Evolutionary conservation across 1,140 invertebrate species (phyloP), one percentile per base, ranked within the genome.

Genomic region (Diachasmimorpha longicaudata): DNA sequence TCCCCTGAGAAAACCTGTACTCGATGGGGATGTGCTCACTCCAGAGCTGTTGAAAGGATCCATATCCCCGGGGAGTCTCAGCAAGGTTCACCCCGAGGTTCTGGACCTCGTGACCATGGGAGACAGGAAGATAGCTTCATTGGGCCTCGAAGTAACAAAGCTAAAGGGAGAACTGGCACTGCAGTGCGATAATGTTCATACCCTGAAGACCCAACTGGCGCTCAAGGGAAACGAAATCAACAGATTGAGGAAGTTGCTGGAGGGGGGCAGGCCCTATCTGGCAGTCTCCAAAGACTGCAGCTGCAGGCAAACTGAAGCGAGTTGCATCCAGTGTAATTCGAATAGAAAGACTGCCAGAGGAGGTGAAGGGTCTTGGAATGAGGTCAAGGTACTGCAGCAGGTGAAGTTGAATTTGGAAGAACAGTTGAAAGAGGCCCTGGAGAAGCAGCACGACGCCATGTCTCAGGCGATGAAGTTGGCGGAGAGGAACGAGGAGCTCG

Each of bases 381-480:
- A 93, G 82, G 79, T 92, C 9, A 86, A 85, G 72, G 85, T 90
- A 46, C 80, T 93, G 79, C 90, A 90, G 79, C 85, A 86, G 77
- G 85, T 89, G 11, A 93, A 92, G 83, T 83, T 86, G 8, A 82
- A 90, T 74, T 82, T 93, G 14, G 91, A 92, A 80, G 89, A 89
- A 67, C 91, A 92, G 83, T 79, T 93, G 13, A 91, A 91, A 85
- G 90, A 93, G 44, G 89, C 90, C 36, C 80, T 93, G 74, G 88
- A 90, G 75, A 93, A 93, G 81, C 93, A 94, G 84, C 93, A 94
- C 84, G 93, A 94, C 84, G 93, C 93, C 13, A 94, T 94, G 93
- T 85, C 91, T 21, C 86, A 92, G 81, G 93, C 93, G 36, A 84
- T 94, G 63, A 90, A 90, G 84, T 89, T 94, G 78, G 93, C 93